These are phyloP conservation scores for Hyperoplus lanceolatus DNA, from an alignment of 2,797 vertebrate genomes.

Conservation along the genomic window DNA sequence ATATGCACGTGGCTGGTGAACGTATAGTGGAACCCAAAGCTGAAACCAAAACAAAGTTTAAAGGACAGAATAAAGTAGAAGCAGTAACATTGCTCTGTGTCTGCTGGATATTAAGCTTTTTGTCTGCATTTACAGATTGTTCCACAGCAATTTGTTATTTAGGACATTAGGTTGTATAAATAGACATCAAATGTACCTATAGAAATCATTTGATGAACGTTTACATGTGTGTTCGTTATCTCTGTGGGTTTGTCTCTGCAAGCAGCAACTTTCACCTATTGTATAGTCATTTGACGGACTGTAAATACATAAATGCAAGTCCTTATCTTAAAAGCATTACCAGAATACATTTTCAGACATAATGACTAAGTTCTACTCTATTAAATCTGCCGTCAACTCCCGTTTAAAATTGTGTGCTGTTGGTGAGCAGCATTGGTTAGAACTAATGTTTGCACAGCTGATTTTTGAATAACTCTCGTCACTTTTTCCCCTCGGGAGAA, in stretches of 20 bases:
- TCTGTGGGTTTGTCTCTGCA: background rate
- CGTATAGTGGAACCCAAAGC: background rate
- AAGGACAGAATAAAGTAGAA: too few species aligned
- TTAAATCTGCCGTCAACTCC: slow-evolving; percentile 37
- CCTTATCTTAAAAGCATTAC: background rate
- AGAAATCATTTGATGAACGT: too few species aligned
- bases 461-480: slow-evolving; percentile 59
- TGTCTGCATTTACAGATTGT: too few species aligned
- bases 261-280: background rate
- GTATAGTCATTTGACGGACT: background rate
- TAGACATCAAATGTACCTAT: too few species aligned
- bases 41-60: background rate
- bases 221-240: too few species aligned
- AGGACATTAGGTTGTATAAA: too few species aligned
- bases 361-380: slow-evolving; percentile 10
- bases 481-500: slow-evolving; percentile 67
- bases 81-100: too few species aligned
- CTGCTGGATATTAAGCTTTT: too few species aligned
- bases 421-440: slow-evolving; percentile 15
- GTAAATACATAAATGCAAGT: background rate
- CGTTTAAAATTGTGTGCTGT: slow-evolving; percentile 36
- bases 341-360: background rate
- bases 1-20: background rate
- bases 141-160: too few species aligned
- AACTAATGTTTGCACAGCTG: slow-evolving; percentile 53